phyloP scores from a whole-genome alignment of 2,113 vertebrate species.

The Planiliza haematocheilus region DNA sequence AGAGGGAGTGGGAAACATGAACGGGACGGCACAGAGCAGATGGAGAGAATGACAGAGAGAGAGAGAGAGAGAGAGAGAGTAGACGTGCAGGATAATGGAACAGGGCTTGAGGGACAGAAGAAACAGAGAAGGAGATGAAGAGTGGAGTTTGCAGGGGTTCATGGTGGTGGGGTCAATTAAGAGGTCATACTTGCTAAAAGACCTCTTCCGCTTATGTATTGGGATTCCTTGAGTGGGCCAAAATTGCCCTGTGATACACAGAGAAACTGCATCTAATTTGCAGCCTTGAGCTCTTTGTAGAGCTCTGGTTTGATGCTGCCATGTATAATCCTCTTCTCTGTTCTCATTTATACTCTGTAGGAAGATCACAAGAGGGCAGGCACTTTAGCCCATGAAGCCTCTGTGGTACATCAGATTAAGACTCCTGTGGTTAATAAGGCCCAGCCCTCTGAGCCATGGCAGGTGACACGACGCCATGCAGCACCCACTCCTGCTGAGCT shows the following conservation, averaged over 20 bases:
- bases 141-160: conserved; percentile 20
- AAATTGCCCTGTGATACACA: background rate
- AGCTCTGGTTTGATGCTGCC: background rate
- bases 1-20: background rate
- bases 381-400: conserved; percentile 1
- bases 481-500: conserved; percentile 63
- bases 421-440: background rate
- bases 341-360: conserved; percentile 33
- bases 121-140: conserved; percentile 17
- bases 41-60: conserved; percentile 27
- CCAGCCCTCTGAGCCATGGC: conserved; percentile 75
- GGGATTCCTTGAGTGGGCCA: background rate
- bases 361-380: conserved; percentile 10
- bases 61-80: too few relatives aligned
- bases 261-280: background rate
- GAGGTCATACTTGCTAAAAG: background rate
- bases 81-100: background rate
- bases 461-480: conserved; percentile 76
- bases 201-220: conserved; percentile 3
- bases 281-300: background rate
- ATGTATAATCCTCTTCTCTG: conserved; percentile 2
- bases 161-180: conserved; percentile 8
- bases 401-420: conserved; percentile 19
- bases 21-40: background rate
- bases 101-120: conserved; percentile 31